A percentile compares a stretch with the other conserved stretches of the same genome.
These are phyloP conservation scores for Pelagia noctiluca DNA, from an alignment of 30 jellyfish, hydroid and myxozoan species.

Conservation along the genomic window DNA sequence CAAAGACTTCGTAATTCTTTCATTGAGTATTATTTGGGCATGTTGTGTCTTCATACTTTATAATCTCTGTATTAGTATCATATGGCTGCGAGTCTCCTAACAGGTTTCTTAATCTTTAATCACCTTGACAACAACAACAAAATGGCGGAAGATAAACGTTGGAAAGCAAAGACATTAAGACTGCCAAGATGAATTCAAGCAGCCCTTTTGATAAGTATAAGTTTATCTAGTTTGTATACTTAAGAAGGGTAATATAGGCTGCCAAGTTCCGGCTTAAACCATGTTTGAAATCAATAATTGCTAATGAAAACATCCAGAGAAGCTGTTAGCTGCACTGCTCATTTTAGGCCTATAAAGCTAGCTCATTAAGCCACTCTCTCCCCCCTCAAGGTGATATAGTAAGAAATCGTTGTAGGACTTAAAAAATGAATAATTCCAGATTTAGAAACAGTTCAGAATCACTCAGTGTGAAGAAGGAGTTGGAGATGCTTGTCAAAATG, in stretches of 20 bases:
- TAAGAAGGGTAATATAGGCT: background rate
- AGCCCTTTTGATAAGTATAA: background rate
- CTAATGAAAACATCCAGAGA: background rate
- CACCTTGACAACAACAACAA: background rate
- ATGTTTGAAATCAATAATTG: background rate
- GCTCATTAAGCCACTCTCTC: background rate
- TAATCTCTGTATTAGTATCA: no score
- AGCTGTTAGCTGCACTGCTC: background rate
- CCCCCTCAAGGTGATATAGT: background rate
- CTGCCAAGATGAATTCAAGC: background rate
- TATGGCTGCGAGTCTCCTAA: no score
- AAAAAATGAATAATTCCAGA: slow-evolving; percentile 31
- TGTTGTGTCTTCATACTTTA: no score
- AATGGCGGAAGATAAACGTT: background rate
- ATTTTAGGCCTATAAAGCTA: background rate
- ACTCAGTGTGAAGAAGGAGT: slow-evolving; percentile 43
- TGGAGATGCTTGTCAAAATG: slow-evolving; percentile 31
- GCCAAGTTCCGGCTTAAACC: background rate
- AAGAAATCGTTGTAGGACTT: background rate
- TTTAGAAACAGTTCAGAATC: slow-evolving; percentile 15
- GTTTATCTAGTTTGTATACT: background rate
- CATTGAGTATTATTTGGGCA: no score
- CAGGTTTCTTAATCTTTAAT: no score
- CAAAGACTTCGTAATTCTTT: no score
- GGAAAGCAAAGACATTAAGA: background rate